Evolutionary conservation across 2,113 vertebrate genomes (phyloP), one percentile per base, ranked within the genome.

Genomic region (Sylvia atricapilla): DNA sequence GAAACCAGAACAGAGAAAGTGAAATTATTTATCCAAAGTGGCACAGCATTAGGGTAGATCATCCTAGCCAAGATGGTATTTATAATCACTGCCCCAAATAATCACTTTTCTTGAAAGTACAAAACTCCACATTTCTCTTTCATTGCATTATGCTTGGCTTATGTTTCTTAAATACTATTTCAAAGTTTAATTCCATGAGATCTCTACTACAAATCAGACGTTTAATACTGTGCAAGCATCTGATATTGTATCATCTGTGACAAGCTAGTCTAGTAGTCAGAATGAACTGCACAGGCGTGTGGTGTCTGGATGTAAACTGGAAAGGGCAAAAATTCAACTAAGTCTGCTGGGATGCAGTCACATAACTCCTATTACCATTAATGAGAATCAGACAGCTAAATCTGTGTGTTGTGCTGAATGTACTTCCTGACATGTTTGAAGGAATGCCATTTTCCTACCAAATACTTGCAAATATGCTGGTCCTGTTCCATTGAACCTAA

Each of bases 401-500:
- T 79, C 67, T 85, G 53, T n/a, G 33, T 67, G n/a, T 75, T 86
- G 82, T 82, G 55, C 59, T 94, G 81, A 79, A 94, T 93, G 80
- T 15, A 31, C 19, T 68, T 50, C 70, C 56, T 49, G 63, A 53
- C 0, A 1, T 55, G 5, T 86, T 76, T 91, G 49, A 70, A 84
- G 75, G n/a, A 77, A 90, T 90, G 37, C 24, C 33, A 53, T 97
- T 93, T 96, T 82, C 89, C 77, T 79, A 84, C 56, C 77, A 96
- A 97, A 79, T 85, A 81, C 37, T 84, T 68, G 41, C 15, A 86
- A 92, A 90, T 80, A n/a, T 81, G 39, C 43, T 93, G 47, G 90
- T 93, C 56, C 76, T 97, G 77, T 62, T 94, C 33, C 90, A 87
- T 93, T 81, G 97, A 96, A 70, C 41, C 89, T 90, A 89, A 86